Evolutionary conservation across 2,888 invertebrate genomes (phyloP).

Genomic region (Cremastinae sp.): DNA sequence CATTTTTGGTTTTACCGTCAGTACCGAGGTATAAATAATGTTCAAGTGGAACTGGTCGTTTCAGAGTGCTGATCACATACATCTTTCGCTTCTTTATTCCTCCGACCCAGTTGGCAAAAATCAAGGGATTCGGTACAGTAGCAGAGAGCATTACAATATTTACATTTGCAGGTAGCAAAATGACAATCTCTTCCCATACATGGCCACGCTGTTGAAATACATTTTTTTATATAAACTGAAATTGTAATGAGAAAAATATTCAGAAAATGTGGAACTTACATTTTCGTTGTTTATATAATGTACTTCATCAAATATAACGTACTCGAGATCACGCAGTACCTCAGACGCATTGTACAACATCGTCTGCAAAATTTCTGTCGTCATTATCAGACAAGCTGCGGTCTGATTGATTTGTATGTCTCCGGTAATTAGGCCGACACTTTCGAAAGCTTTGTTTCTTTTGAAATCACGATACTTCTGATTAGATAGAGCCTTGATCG

Average conservation of each 20-base stretch:
- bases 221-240: too few relatives aligned
- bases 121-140: conserved; percentile 97
- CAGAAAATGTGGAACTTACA: too few relatives aligned
- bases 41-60: conserved; percentile 96
- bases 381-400: conserved; percentile 98
- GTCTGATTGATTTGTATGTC: conserved; percentile 97
- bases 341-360: conserved; percentile 98
- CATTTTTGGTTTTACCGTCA: conserved; percentile 88
- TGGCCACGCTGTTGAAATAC: conserved; percentile 88
- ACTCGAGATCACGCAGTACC: conserved; percentile 96
- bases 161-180: conserved; percentile 96
- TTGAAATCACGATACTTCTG: conserved; percentile 99
- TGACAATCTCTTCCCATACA: conserved; percentile 99
- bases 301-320: conserved; percentile 99
- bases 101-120: conserved; percentile 97
- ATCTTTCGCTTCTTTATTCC: conserved; percentile 92
- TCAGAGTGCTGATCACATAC: conserved; percentile 95
- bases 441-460: conserved; percentile 87
- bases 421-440: conserved; percentile 96
- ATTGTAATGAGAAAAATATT: too few relatives aligned
- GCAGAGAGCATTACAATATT: conserved; percentile 98
- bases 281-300: conserved; percentile 99
- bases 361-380: conserved; percentile 97
- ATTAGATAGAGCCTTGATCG: conserved; percentile 99
- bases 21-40: conserved; percentile 94